Percentiles rank a stretch among this genome's conserved stretches.
phyloP scores from a whole-genome alignment of 1,140 invertebrate genomes.

The Diprion similis region DNA sequence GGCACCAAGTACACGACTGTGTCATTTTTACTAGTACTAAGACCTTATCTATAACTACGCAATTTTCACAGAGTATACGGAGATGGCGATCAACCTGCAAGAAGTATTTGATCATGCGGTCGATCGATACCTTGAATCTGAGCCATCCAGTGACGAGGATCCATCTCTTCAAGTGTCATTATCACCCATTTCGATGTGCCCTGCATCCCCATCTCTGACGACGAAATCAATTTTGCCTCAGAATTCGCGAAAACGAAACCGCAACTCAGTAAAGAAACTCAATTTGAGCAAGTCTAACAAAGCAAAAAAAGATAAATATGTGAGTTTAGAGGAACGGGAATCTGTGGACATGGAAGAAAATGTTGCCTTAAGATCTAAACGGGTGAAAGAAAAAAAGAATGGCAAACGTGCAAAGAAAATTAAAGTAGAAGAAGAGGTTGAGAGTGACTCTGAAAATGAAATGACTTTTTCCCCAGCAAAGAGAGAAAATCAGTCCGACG shows the following conservation, averaged over 20 bases:
- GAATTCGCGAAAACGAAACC: conserved; percentile 48
- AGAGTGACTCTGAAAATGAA: conserved; percentile 23
- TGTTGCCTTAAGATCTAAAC: conserved; percentile 33
- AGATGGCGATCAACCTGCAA: conserved; percentile 84
- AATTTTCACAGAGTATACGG: conserved; percentile 77
- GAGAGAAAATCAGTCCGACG: conserved; percentile 22
- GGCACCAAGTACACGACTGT: too few species aligned
- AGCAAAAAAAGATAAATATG: conserved; percentile 43
- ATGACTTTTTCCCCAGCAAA: conserved; percentile 12
- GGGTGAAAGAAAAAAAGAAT: conserved; percentile 29
- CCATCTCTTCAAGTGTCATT: conserved; percentile 34
- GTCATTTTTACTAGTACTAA: background rate
- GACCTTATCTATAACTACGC: background rate
- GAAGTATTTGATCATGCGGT: conserved; percentile 80
- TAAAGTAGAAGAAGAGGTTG: conserved; percentile 16
- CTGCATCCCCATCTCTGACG: conserved; percentile 40
- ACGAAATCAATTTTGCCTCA: conserved; percentile 41
- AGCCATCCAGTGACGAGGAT: conserved; percentile 76
- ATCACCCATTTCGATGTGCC: conserved; percentile 30
- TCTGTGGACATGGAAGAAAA: conserved; percentile 55
- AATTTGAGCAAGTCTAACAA: conserved; percentile 50
- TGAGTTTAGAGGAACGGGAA: conserved; percentile 53
- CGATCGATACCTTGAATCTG: conserved; percentile 80
- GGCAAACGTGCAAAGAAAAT: conserved; percentile 32
- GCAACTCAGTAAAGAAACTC: conserved; percentile 52